Percentiles rank a stretch among this genome's conserved stretches.
Evolutionary conservation across 2,888 invertebrate genomes (phyloP).

Genomic region (Macaria notata): DNA sequence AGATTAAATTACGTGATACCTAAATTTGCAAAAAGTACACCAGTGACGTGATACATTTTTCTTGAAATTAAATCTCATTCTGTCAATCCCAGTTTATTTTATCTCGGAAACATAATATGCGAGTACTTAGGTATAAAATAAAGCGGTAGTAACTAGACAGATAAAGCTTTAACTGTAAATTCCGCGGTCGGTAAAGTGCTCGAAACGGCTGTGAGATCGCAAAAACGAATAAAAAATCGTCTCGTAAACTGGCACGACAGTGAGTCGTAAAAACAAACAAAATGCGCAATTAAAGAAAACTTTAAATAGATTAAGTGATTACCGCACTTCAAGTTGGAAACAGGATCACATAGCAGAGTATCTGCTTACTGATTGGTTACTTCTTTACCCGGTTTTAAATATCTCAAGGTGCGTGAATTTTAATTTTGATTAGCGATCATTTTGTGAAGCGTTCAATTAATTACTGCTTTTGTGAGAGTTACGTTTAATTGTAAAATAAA

Average conservation of each 20-base stretch:
- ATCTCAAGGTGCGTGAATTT: too few species aligned
- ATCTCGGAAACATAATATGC: too few species aligned
- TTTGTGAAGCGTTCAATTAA: too few species aligned
- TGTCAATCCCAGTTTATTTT: too few species aligned
- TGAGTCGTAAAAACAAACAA: conserved; percentile 50
- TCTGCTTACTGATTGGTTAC: background rate
- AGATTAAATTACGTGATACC: too few species aligned
- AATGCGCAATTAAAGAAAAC: conserved; percentile 64
- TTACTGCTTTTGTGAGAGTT: too few species aligned
- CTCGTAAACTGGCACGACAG: conserved; percentile 50
- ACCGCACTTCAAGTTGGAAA: conserved; percentile 45
- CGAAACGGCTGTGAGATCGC: conserved; percentile 9
- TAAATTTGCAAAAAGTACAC: too few species aligned
- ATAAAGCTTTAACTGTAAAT: conserved; percentile 45
- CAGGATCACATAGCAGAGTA: conserved; percentile 36
- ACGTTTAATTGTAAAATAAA: too few species aligned
- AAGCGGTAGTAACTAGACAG: conserved; percentile 37
- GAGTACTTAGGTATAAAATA: conserved; percentile 21
- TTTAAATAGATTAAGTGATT: conserved; percentile 69
- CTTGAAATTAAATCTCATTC: too few species aligned
- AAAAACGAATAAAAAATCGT: conserved; percentile 38
- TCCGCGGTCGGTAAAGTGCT: conserved; percentile 38
- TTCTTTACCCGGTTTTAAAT: too few species aligned
- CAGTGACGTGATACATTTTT: too few species aligned
- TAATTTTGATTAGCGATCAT: too few species aligned